Base-by-base conservation (phyloP, 2,888 invertebrate genomes). In the Meiosimyza platycephala region DNA sequence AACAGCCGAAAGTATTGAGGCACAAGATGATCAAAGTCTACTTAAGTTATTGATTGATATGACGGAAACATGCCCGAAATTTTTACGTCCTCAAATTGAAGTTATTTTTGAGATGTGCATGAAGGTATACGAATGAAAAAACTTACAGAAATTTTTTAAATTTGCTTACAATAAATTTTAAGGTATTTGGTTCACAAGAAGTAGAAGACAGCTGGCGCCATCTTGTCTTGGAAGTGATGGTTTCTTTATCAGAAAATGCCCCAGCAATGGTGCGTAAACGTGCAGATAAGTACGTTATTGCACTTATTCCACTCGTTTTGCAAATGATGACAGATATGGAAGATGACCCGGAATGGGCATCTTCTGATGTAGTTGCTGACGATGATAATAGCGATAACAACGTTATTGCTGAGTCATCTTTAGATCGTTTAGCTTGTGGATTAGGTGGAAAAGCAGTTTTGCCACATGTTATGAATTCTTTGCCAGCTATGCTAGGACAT, bases 351-450 rank as follows among this genome's bases (percentile, higher is more conserved):
- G 93, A 95, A 72, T 98, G 97, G 96, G 91, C 95, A 40, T 90
- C 92, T 70, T 92, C 93, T 55, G 97, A 97, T 84, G 95, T 96
- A 83, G 91, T 94, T 22, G 90, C 93, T 18, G 97, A 98, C 76
- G 98, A 98, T 75, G 98, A 98, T 83, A 95, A 93, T 82, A 97
- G 98, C 86, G 95, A 96, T 80, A 97, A 98, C 86, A 94, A 95
- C 80, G 95, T 97, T 7, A 95, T 97, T 63, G 99, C 97, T 0
- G 99, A 99, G 87, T 96, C 97, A 28, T 96, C 98, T 9, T 89
- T 99, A 72, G 99, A 99, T 89, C 93, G 99, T 77, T 90, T 99
- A 83, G 97, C 99, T n/a, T 98, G 98, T 87, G 97, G 97, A 4
- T 91, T 99, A 57, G 98, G 98, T 76, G 97, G 97, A 59, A 91